Conservation (phyloP, 1,140 invertebrate species). For the Euura saliciscinereae region DNA sequence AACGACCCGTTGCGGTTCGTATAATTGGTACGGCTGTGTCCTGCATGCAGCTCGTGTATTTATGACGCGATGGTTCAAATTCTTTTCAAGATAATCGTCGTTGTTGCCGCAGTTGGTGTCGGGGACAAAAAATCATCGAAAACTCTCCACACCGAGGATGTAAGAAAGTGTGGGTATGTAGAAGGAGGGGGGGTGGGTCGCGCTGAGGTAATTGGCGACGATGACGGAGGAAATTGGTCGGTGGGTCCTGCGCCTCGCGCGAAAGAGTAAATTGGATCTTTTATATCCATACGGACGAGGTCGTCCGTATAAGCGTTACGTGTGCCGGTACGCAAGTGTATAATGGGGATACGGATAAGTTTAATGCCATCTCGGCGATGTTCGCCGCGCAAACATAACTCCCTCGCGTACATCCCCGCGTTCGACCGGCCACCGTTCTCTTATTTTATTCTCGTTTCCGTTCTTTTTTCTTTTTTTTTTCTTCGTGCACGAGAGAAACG, state of each 20-base stretch:
- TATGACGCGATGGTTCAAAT: neutral
- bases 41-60: neutral
- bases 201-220: neutral
- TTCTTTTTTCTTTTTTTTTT: neutral
- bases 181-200: neutral
- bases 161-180: neutral
- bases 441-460: neutral
- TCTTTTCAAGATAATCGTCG: neutral
- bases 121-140: neutral
- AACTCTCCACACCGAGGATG: neutral
- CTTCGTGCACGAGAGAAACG: neutral
- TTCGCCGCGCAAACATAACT: constrained; percentile 1
- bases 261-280: constrained; percentile 1
- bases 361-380: neutral
- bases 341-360: neutral
- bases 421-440: neutral
- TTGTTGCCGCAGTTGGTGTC: neutral
- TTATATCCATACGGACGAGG: neutral
- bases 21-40: neutral
- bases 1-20: neutral
- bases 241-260: neutral
- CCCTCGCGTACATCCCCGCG: constrained; percentile 1
- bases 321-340: neutral
- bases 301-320: neutral
- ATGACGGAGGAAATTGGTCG: constrained; percentile 6